Base-by-base conservation (phyloP, 1,140 invertebrate genomes). In the Idris sp. region DNA sequence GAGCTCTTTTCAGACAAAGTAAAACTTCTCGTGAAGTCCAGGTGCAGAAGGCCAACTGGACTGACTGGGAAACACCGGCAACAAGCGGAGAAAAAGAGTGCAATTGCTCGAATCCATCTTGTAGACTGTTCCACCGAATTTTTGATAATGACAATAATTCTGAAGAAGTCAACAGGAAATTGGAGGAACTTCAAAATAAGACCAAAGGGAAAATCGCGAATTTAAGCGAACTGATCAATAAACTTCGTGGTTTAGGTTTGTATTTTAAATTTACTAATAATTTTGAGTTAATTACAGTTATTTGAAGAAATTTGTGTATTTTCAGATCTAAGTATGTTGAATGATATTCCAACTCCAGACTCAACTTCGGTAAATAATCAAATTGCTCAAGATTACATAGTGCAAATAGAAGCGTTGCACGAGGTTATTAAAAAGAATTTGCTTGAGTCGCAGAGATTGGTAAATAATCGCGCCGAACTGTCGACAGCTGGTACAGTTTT, bases 171-270 rank as follows among this genome's bases (percentile, higher is more conserved):
- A 78, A 81, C 33, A 79, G 80, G 33, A 82, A 79, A 11, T 80
- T 81, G 2, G 83, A 87, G 5, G 79, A 84, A 22, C 62, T 87
- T 2, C 83, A 86, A 35, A 82, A 71, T 9, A 75, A 75, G 4
- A 85, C 76, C n/a, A 59, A 80, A 0, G 81, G 84, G n/a, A 81
- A 84, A 62, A 86, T 87, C 41, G 80, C 79, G 4, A 84, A 83
- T 4, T 43, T 87, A 4, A 77, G 71, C 0, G 80, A 84, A 40
- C 72, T 84, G 3, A 83, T 87, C 4, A 68, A 83, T 38, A 79
- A 68, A 74, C 74, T 87, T 13, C 79, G 85, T 15, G 81, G 84
- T 28, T 79, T 53, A 61, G 83, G 84, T 84, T 58, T 58, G 14
- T 46, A 38, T 28, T 46, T 31, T 31, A n/a, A n/a, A n/a, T n/a